Conservation (phyloP, 2,113 vertebrate species). For the Cathartes aura region DNA sequence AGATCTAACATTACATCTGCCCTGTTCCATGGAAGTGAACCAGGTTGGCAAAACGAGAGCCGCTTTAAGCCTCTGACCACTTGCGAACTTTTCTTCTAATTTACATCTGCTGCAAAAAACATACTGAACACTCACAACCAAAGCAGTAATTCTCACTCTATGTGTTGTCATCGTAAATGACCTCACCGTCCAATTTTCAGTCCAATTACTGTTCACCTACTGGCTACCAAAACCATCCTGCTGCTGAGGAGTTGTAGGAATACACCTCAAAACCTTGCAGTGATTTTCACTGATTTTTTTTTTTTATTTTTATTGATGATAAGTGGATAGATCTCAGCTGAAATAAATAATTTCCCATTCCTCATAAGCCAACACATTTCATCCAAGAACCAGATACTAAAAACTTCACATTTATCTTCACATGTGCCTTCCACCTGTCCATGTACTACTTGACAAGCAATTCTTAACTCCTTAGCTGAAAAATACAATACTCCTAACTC, state of each 20-base stretch:
- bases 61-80: neutral
- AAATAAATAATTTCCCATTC: neutral
- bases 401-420: neutral
- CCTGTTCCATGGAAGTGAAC: neutral
- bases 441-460: neutral
- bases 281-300: neutral
- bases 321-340: neutral
- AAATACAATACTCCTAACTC: neutral
- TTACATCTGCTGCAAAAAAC: neutral
- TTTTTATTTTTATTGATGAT: neutral
- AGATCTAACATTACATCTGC: neutral
- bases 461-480: neutral
- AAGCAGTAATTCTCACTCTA: constrained; percentile 24
- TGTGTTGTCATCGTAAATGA: neutral
- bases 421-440: neutral
- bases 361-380: neutral
- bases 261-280: neutral
- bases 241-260: neutral
- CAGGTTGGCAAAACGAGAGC: neutral
- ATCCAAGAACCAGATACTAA: neutral
- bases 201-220: constrained; percentile 29
- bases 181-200: neutral
- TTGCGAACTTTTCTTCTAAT: neutral
- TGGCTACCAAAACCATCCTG: neutral
- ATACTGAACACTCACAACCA: neutral